phyloP scores from a whole-genome alignment of 2,113 vertebrate genomes.

The Numenius arquata region DNA sequence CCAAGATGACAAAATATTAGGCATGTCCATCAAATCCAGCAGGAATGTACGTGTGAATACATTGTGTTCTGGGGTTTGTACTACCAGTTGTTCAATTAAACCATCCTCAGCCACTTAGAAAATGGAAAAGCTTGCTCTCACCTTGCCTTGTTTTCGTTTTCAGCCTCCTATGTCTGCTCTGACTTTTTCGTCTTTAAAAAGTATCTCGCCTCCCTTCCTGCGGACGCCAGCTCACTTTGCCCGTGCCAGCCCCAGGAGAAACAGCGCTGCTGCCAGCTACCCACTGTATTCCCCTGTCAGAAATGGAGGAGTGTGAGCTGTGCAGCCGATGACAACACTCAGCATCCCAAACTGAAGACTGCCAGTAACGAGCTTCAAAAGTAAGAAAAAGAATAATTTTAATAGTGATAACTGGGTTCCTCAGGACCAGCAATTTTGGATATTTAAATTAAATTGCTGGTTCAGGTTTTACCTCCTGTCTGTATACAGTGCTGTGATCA shows the following conservation, averaged over 20 bases:
- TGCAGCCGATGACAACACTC: rapidly evolving
- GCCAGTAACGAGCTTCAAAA: background rate
- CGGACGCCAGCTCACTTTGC: background rate
- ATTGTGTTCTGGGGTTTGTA: background rate
- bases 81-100: background rate
- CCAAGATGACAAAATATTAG: background rate
- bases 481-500: background rate
- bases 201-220: background rate
- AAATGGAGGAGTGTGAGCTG: background rate
- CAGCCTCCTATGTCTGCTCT: background rate
- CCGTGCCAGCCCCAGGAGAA: background rate
- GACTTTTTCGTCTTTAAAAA: background rate
- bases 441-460: constrained; percentile 39
- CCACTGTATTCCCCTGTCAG: rapidly evolving
- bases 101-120: background rate
- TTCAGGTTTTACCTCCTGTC: background rate
- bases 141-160: background rate
- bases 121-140: background rate
- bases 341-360: background rate
- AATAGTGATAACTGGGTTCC: background rate
- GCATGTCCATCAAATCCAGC: background rate
- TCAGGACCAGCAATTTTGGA: background rate
- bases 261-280: rapidly evolving
- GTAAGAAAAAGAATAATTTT: background rate
- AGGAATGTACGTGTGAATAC: background rate